Evolutionary conservation across 92 coral and sea anemone genomes (phyloP).

Genomic region (Porites evermanni): DNA sequence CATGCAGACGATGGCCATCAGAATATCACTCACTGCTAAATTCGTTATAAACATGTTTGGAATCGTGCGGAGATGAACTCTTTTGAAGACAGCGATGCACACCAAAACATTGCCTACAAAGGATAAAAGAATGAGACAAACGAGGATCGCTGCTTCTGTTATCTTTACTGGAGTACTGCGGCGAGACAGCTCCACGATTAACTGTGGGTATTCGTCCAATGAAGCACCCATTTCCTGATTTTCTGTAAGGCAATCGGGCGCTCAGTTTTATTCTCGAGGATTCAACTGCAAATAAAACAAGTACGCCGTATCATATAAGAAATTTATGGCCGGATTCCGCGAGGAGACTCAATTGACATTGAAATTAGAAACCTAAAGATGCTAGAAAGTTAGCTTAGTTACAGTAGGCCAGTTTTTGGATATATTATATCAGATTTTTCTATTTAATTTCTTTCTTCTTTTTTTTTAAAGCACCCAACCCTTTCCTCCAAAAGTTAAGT

Average conservation of each 20-base stretch:
- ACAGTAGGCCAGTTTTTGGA: too few species aligned
- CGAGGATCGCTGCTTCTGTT: constrained; percentile 51
- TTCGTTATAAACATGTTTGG: constrained; percentile 73
- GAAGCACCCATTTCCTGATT: constrained; percentile 28
- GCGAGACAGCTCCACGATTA: constrained; percentile 39
- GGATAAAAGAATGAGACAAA: constrained; percentile 49
- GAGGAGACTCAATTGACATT: not conserved
- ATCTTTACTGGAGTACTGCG: constrained; percentile 30
- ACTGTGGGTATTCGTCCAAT: constrained; percentile 57
- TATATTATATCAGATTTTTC: too few species aligned
- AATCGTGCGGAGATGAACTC: constrained; percentile 58
- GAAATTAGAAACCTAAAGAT: too few species aligned
- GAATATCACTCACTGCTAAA: constrained; percentile 74
- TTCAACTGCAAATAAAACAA: not conserved
- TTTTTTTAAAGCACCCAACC: too few species aligned
- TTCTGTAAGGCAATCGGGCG: not conserved
- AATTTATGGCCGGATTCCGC: too few species aligned
- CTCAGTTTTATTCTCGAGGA: not conserved
- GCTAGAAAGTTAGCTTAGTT: too few species aligned
- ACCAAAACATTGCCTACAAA: constrained; percentile 61
- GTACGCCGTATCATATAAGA: too few species aligned
- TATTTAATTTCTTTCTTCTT: too few species aligned
- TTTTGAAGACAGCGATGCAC: constrained; percentile 56
- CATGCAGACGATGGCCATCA: constrained; percentile 71
- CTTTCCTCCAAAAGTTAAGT: too few species aligned